phyloP scores from a whole-genome alignment of 2,888 invertebrate genomes.

The Lottia gigantea region DNA sequence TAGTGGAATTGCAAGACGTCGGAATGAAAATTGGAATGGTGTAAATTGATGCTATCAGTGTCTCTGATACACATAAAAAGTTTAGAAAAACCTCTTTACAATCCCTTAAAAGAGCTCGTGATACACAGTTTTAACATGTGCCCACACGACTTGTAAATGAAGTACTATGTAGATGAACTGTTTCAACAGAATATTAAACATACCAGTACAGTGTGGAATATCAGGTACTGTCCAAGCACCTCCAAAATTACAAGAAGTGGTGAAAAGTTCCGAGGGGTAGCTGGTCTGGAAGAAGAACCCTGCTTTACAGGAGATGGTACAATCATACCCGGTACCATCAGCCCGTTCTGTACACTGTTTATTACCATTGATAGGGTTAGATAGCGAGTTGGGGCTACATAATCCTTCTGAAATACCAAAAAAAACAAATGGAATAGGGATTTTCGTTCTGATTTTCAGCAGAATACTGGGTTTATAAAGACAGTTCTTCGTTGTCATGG shows the following conservation, averaged over 20 bases:
- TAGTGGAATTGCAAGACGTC: too few relatives aligned
- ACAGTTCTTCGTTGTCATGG: too few relatives aligned
- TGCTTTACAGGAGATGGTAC: conserved; percentile 23
- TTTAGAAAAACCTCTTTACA: too few relatives aligned
- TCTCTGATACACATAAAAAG: too few relatives aligned
- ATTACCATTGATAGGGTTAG: conserved; percentile 19
- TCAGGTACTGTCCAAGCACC: conserved; percentile 24
- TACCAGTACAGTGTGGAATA: conserved; percentile 33
- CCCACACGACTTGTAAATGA: too few relatives aligned
- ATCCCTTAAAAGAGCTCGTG: too few relatives aligned
- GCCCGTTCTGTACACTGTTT: conserved; percentile 14
- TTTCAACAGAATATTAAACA: conserved; percentile 12
- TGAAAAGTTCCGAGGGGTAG: conserved; percentile 21
- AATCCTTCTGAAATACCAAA: conserved; percentile 19
- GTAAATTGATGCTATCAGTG: too few relatives aligned
- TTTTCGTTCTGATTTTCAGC: not conserved
- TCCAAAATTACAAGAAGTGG: conserved; percentile 25
- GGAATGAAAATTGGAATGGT: too few relatives aligned
- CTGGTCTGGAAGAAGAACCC: conserved; percentile 31
- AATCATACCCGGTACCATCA: conserved; percentile 22
- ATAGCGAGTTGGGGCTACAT: conserved; percentile 20
- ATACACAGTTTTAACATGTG: too few relatives aligned
- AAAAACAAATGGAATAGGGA: not conserved
- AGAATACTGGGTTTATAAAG: too few relatives aligned
- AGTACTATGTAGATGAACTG: too few relatives aligned